phyloP scores from a whole-genome alignment of 2,888 invertebrate species.

The Tenthredo livida region DNA sequence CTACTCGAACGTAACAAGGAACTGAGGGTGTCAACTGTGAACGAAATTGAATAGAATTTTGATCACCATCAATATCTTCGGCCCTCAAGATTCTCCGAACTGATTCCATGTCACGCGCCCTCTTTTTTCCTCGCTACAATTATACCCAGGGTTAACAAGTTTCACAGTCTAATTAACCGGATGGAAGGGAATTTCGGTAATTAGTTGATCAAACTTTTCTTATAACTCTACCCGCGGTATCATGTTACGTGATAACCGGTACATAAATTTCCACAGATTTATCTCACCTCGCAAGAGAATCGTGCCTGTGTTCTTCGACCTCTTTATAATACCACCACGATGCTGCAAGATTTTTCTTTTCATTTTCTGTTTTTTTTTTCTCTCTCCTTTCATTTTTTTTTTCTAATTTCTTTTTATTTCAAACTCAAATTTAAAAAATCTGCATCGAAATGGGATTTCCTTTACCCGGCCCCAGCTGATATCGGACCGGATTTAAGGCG shows the following conservation, averaged over 20 bases:
- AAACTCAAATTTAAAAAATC: not conserved
- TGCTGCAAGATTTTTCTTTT: not conserved
- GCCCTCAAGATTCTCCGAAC: not conserved
- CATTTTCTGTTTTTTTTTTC: not conserved
- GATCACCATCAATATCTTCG: not conserved
- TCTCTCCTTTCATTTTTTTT: not conserved
- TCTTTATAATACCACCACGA: not conserved
- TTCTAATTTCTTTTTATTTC: not conserved
- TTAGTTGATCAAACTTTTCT: slow-evolving; percentile 25
- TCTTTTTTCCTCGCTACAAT: not conserved
- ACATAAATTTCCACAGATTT: slow-evolving; percentile 20
- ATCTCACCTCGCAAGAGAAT: not conserved
- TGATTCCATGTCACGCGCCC: slow-evolving; percentile 21
- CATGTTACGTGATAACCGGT: slow-evolving; percentile 1
- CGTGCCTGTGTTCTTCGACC: not conserved
- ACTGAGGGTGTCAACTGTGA: not conserved
- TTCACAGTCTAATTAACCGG: slow-evolving; percentile 28
- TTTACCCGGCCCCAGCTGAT: too few relatives aligned
- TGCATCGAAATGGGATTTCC: not conserved
- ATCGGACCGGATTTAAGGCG: not conserved
- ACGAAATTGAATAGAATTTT: slow-evolving; percentile 9
- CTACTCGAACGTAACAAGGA: slow-evolving; percentile 11
- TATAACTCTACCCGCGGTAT: not conserved
- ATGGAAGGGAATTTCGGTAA: slow-evolving; percentile 14
- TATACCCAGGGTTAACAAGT: not conserved